Base-by-base conservation (phyloP, 1,140 invertebrate genomes). In the Eumaeus atala region DNA sequence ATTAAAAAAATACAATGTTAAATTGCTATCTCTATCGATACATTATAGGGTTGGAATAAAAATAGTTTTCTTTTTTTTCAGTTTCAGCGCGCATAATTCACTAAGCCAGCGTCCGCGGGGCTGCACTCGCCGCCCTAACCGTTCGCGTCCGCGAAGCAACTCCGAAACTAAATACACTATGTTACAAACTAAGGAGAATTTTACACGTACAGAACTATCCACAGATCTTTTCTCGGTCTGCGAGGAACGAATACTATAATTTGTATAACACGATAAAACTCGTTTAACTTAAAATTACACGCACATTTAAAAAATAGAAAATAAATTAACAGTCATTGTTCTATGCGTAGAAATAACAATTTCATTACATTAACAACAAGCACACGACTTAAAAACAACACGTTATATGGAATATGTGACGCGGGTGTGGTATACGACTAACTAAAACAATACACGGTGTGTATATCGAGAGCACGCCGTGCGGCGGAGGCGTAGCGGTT, bases 261-360 rank as follows among this genome's bases (percentile, higher is more conserved):
- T 48, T 70, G 66, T 69, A 44, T 4, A 64, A 68, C 66, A 72
- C 63, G 64, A 61, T 79, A 68, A 76, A 79, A 77, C 67, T 65
- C 56, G 72, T 81, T 81, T 84, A 83, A 86, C 78, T 84, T 84
- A 84, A 74, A 36, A 75, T 70, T 79, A 79, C 50, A 56, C 21
- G 60, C 58, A 59, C 57, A 64, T 71, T 70, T 64, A 72, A 71
- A 77, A 72, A 72, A 72, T 79, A 72, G 67, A 75, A 80, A 87
- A 87, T 84, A 84, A 87, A 84, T 84, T 77, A 87, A 81, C 75
- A 84, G 77, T 84, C 78, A 76, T 79, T 70, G 81, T 84, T 84
- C 75, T 81, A 84, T 77, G 77, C 70, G 66, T 72, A 76, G 67
- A 70, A 73, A 77, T 80, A 84, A 74, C 64, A 73, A 77, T 77